A percentile compares a stretch with the other conserved stretches of the same genome.
Conservation (phyloP, 2,113 vertebrate species). For the Trogon surrucura region DNA sequence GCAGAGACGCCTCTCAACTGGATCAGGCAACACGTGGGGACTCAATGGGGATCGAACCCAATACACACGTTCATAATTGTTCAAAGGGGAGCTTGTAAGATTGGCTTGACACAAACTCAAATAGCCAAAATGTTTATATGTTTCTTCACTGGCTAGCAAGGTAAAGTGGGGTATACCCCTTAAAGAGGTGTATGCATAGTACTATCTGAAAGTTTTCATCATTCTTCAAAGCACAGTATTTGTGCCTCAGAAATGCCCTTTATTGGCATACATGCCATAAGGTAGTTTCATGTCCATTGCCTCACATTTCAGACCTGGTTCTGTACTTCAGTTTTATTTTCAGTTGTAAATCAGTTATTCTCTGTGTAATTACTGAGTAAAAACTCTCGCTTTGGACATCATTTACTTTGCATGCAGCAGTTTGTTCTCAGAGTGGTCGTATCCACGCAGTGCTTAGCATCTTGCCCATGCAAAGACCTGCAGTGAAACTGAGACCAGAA, state of each 20-base stretch:
- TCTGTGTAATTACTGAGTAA: neutral
- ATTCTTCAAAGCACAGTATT: neutral
- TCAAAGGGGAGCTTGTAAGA: neutral
- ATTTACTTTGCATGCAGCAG: neutral
- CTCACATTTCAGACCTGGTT: neutral
- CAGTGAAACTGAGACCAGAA: neutral
- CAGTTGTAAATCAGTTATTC: neutral
- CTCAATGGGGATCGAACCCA: too few relatives aligned
- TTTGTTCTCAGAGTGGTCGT: neutral
- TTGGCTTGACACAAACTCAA: neutral
- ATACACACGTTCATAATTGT: neutral
- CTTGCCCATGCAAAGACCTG: rapidly evolving
- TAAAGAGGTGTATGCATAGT: neutral
- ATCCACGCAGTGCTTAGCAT: neutral
- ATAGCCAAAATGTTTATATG: neutral
- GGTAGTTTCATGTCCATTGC: neutral
- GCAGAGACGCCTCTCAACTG: too few relatives aligned
- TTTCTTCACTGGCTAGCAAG: neutral
- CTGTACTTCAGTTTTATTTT: neutral
- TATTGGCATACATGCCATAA: neutral
- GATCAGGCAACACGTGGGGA: too few relatives aligned
- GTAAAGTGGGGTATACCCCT: neutral
- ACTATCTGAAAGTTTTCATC: neutral
- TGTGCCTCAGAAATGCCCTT: neutral
- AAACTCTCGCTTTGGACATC: neutral